phyloP scores from a whole-genome alignment of 2,797 vertebrate species.

The Poecilia picta region DNA sequence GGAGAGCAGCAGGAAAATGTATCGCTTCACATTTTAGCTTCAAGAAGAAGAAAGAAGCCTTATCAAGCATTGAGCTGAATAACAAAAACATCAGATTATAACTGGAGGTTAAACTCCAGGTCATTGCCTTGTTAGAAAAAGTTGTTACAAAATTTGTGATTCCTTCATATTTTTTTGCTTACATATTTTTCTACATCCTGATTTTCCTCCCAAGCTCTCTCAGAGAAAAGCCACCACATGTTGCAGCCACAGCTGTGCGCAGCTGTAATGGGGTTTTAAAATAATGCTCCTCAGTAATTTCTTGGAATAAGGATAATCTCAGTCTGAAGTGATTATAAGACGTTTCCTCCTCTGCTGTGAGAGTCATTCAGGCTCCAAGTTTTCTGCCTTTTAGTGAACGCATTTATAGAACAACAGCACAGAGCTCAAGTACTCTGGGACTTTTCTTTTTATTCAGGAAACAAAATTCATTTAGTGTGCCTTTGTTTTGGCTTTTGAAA shows the following conservation, averaged over 20 bases:
- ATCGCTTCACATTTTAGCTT: slow-evolving; percentile 26
- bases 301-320: background rate
- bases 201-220: background rate
- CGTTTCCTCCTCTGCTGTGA: background rate
- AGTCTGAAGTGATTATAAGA: background rate
- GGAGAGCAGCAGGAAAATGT: slow-evolving; percentile 13
- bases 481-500: background rate
- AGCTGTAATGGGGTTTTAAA: background rate
- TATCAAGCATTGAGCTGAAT: slow-evolving; percentile 9
- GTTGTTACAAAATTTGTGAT: background rate
- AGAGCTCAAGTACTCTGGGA: background rate
- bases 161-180: background rate
- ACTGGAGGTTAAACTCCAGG: background rate
- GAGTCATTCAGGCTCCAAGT: background rate
- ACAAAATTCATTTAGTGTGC: background rate
- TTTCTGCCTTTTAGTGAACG: background rate
- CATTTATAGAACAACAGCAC: background rate
- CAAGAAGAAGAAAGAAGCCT: slow-evolving; percentile 3
- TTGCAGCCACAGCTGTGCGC: background rate
- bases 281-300: background rate
- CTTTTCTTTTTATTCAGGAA: background rate
- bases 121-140: background rate
- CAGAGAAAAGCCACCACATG: background rate
- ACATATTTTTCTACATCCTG: background rate
- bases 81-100: slow-evolving; percentile 2